Conservation (phyloP, 64 coral and sea anemone species). For the Actinia tenebrosa region DNA sequence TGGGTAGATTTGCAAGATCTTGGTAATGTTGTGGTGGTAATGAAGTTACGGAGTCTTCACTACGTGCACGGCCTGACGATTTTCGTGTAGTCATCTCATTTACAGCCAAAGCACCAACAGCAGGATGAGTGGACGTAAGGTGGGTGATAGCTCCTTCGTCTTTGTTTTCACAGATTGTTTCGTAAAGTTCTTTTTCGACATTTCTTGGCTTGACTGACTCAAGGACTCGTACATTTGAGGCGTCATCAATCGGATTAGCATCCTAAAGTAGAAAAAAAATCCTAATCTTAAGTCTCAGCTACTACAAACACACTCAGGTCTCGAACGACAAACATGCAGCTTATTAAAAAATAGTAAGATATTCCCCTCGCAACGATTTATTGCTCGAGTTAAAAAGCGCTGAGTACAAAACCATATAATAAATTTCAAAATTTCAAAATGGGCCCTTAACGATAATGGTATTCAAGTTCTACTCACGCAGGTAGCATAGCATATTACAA, state of each 20-base stretch:
- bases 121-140: background rate
- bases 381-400: no score
- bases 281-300: no score
- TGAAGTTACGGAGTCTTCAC: background rate
- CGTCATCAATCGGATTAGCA: background rate
- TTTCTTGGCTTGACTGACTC: background rate
- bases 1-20: background rate
- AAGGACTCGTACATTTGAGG: background rate
- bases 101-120: background rate
- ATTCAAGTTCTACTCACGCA: no score
- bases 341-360: no score
- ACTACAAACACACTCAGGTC: no score
- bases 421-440: no score
- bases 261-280: background rate
- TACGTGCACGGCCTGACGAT: background rate
- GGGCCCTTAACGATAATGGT: no score
- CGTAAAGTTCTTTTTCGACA: background rate
- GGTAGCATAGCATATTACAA: no score
- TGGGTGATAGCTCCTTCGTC: background rate
- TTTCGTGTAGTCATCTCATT: background rate
- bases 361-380: no score
- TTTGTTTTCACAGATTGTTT: background rate
- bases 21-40: background rate
- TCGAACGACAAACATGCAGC: no score
- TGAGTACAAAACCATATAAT: no score